Base-by-base conservation (phyloP, 2,888 invertebrate genomes). In the Rugalucina vietnamica region DNA sequence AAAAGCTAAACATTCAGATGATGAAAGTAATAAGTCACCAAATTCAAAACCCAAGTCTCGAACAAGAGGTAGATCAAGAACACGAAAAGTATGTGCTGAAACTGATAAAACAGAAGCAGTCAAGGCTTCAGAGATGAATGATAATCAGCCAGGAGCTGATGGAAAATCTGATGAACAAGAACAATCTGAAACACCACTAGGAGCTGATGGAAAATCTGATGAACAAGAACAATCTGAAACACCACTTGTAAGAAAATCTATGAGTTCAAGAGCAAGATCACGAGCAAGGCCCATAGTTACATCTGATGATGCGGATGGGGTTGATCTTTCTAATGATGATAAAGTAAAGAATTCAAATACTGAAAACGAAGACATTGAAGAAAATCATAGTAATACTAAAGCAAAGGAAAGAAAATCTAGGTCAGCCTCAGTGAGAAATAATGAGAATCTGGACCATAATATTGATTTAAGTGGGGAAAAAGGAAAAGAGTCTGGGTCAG, bases 231-330 rank as follows among this genome's bases (percentile, higher is more conserved):
- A 24, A 1, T 50, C 54, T n/a, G 21, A 34, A 21, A 27, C 54
- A 34, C 24, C 43, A 60, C 49, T 39, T 69, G 43, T 39, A 69
- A 10, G 65, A 34, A 65, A 24, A 21, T 29, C 60, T 74, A 27
- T 57, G 71, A 32, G n/a, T n/a, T 37, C 69, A n/a, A 75, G 83
- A 69, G 76, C 69, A 18, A 73, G 78, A 29, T 76, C 79, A 34
- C 43, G 76, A 54, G 49, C 37, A 29, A 76, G 74, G n/a, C 8
- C 27, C 65, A 27, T 71, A 24, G 39, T 39, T 24, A 70, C 70
- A 4, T 32, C 78, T 34, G 65, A 57, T 18, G 65, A 65, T 65
- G 32, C 21, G 5, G 34, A 12, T 18, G 34, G 34, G 4, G 18
- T 18, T 65, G 65, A 32, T 3, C 21, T 34, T 21, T 1, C 29